phyloP scores from a whole-genome alignment of 2,113 vertebrate species.

The Danio rerio region DNA sequence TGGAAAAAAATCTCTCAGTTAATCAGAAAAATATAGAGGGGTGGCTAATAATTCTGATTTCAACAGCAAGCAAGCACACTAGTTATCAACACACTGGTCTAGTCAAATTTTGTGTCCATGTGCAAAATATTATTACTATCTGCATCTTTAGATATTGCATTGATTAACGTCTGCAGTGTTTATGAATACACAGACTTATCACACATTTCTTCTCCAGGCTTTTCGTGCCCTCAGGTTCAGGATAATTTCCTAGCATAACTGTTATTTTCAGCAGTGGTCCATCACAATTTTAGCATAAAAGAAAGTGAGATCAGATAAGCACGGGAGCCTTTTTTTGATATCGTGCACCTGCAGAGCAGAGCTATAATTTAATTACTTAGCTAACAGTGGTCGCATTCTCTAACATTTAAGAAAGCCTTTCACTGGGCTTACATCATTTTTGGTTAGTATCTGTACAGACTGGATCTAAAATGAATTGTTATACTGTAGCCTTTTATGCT shows the following conservation, averaged over 20 bases:
- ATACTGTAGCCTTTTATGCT: too few relatives aligned
- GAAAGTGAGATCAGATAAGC: conserved; percentile 34
- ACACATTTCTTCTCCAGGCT: conserved; percentile 10
- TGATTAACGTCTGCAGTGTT: background rate
- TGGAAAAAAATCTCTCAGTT: too few relatives aligned
- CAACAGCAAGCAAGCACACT: too few relatives aligned
- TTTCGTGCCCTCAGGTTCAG: background rate
- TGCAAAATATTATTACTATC: background rate
- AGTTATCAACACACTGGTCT: too few relatives aligned
- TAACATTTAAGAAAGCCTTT: conserved; percentile 43
- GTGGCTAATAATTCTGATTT: too few relatives aligned
- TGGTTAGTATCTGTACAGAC: background rate
- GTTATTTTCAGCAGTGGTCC: conserved; percentile 21
- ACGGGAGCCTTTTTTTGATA: conserved; percentile 29
- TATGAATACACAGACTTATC: background rate
- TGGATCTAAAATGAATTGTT: background rate
- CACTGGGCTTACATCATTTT: conserved; percentile 38
- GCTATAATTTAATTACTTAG: conserved; percentile 63
- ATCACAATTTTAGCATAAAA: conserved; percentile 41
- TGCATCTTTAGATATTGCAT: background rate
- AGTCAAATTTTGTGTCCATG: background rate
- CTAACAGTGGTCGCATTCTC: conserved; percentile 65
- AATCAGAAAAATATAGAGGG: too few relatives aligned
- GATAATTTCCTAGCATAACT: conserved; percentile 19
- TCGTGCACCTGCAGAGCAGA: conserved; percentile 46